A percentile compares a stretch with the other conserved stretches of the same genome.
These are phyloP conservation scores for Acanthis flammea DNA, from an alignment of 2,797 vertebrate species.

Conservation along the genomic window DNA sequence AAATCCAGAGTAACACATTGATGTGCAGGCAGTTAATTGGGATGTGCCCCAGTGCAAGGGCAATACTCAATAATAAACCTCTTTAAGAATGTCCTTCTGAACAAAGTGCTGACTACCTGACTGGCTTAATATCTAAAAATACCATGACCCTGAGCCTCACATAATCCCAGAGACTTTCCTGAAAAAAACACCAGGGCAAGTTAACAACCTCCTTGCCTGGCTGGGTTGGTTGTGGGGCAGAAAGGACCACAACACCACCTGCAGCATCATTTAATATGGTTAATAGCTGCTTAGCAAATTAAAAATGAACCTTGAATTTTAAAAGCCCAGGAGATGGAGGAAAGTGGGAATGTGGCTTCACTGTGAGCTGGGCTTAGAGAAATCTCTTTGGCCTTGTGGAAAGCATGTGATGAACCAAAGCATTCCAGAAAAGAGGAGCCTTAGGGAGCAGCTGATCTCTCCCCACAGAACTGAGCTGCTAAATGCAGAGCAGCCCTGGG, in stretches of 20 bases:
- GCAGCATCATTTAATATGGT: neutral
- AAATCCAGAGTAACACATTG: neutral
- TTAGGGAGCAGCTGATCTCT: neutral
- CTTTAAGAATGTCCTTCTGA: neutral
- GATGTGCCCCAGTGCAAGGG: slow-evolving; percentile 16
- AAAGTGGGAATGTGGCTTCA: neutral
- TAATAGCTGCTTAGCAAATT: neutral
- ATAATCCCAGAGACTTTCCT: neutral
- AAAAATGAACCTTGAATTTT: neutral
- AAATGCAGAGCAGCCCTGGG: neutral
- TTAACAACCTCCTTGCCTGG: neutral
- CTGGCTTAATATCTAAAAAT: neutral
- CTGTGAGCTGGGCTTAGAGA: neutral
- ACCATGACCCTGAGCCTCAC: neutral
- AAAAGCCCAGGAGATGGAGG: neutral
- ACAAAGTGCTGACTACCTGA: neutral
- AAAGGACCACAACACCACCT: neutral
- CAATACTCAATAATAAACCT: neutral
- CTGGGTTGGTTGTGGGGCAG: neutral
- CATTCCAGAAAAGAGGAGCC: neutral
- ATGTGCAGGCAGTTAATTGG: neutral
- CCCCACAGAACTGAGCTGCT: neutral
- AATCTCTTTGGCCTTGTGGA: neutral
- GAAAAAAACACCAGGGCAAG: neutral
- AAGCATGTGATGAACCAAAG: neutral